Evolutionary conservation across 2,113 vertebrate species (phyloP), one percentile per base, ranked within the genome.

Genomic region (Rattus rattus): DNA sequence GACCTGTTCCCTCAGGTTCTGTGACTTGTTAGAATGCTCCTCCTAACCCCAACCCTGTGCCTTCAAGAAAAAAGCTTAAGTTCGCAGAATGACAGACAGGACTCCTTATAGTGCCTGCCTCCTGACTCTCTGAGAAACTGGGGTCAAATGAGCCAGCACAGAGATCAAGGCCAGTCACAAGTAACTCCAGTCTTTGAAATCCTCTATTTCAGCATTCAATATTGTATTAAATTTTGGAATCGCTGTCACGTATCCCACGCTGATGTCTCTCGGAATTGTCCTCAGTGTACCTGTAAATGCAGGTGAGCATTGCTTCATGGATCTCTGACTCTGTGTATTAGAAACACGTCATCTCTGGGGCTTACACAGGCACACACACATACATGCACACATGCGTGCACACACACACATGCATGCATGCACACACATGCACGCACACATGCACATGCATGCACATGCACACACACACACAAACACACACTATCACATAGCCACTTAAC

Each of bases 141-240:
- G 22, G 6, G 72, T 90, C 54, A 8, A 39, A 13, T 0, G 11
- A 49, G 54, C 39, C 30, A 67, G 28, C 0, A 0, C 24, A 20
- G 43, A 65, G 3, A 36, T 12, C 17, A 61, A 11, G 36, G n/a
- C 11, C 7, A 4, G 39, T 5, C 7, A 1, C 0, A 22, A 54
- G 3, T 95, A n/a, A 97, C 47, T 12, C 12, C 0, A 0, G 0
- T 11, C 20, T 88, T 96, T 97, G 95, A 47, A 87, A 83, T 94
- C 98, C 97, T 95, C 69, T 96, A 65, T 98, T 97, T 92, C 98
- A 99, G 99, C 99, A 98, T 99, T 99, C 98, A 99, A 99, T 98
- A 97, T 99, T 97, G 98, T 99, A 98, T 98, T 99, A 96, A 99
- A 99, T 98, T 99, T 99, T 98, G 99, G 99, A 96, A 99, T 99